Percentiles rank a stretch among this genome's conserved stretches.
Evolutionary conservation across 2,888 invertebrate genomes (phyloP).

Genomic region (Aquatica leii): DNA sequence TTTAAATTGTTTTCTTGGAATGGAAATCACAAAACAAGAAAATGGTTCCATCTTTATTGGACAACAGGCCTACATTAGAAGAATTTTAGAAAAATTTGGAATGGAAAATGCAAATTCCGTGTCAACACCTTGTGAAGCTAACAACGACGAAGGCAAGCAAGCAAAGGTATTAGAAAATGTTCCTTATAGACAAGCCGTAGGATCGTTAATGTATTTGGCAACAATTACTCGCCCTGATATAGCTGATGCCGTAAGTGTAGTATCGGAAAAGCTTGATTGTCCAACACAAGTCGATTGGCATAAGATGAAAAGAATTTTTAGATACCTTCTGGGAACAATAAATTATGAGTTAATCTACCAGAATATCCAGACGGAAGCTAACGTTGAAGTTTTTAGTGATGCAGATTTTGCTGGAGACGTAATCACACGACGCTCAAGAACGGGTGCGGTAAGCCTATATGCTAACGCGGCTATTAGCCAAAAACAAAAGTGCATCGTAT

Average conservation of each 20-base stretch:
- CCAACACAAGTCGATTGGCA: conserved; percentile 22
- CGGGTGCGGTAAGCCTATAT: conserved; percentile 37
- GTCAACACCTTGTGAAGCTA: conserved; percentile 33
- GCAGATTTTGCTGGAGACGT: conserved; percentile 42
- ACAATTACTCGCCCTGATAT: conserved; percentile 39
- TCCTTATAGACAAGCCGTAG: conserved; percentile 39
- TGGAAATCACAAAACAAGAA: not conserved
- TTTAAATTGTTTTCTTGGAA: not conserved
- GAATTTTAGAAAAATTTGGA: conserved; percentile 10
- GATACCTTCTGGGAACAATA: conserved; percentile 31
- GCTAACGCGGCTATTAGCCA: conserved; percentile 43
- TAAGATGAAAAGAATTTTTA: conserved; percentile 28
- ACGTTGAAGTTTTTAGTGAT: conserved; percentile 37
- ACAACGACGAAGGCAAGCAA: conserved; percentile 21
- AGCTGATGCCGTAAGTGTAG: conserved; percentile 29
- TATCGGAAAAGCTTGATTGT: conserved; percentile 13
- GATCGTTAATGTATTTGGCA: conserved; percentile 38
- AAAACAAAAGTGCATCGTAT: conserved; percentile 46
- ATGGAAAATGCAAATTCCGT: conserved; percentile 41
- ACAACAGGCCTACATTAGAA: not conserved
- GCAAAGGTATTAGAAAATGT: conserved; percentile 16
- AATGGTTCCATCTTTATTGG: not conserved
- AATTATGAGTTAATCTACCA: conserved; percentile 16
- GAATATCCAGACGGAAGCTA: not conserved
- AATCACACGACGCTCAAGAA: conserved; percentile 32